Evolutionary conservation across 2,797 vertebrate species (phyloP), one percentile per base, ranked within the genome.

Genomic region (Rhadinocentrus ornatus): DNA sequence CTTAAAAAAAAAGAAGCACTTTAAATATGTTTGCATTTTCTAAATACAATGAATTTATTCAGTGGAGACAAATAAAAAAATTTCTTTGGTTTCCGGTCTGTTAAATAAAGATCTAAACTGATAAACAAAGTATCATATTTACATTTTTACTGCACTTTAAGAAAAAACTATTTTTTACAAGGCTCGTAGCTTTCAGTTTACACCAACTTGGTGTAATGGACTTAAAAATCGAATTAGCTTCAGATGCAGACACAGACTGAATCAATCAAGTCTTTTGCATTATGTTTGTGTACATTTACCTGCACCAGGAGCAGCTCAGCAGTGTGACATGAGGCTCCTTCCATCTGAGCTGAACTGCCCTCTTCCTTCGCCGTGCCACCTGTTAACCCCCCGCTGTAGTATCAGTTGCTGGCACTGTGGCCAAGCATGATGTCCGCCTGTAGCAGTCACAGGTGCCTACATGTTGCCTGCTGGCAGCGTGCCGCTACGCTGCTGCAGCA

Each of bases 391-490:
- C 80, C 7, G 44, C 82, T 73, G 81, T 73, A 77, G 79, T 80
- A 82, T 82, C 81, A 88, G 77, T 86, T 73, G 78, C 81, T 83
- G 86, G 80, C 87, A 80, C 50, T 13, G 34, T 6, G 66, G 80
- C 60, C 54, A 52, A 82, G 80, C 83, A 72, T 69, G 75, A 77
- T 81, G 88, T 87, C 89, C 87, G 90, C 82, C 87, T 84, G 88
- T 56, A 85, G 87, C 83, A 62, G 86, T 93, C 93, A 94, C 93
- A 94, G 93, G 93, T 94, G 93, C 89, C 91, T 90, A 90, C 92
- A 90, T 93, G 92, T 91, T 92, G 93, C 89, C 89, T 83, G 79
- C 84, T 94, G 93, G 94, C 94, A 83, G 31, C 16, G 22, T 85
- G 93, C 92, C 92, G 88, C 88, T 6, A 29, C 56, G 66, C 89